These are phyloP conservation scores for Oryzias sinensis DNA, from an alignment of 2,797 vertebrate genomes.

Conservation along the genomic window DNA sequence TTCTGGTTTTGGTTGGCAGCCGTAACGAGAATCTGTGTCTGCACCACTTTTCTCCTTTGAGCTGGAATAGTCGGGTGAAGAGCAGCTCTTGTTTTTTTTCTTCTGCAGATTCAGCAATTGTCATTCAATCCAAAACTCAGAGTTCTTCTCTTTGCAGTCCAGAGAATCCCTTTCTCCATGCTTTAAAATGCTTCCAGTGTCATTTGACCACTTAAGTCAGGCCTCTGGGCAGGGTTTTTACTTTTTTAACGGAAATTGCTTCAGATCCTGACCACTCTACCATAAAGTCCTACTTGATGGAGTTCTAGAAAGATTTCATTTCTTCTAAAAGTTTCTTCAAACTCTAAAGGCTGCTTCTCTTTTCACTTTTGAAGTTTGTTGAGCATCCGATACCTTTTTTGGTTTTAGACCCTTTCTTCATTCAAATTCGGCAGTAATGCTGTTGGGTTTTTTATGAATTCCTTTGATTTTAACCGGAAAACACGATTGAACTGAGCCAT, in stretches of 20 bases:
- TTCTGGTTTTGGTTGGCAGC: not conserved
- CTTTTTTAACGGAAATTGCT: conserved; percentile 7
- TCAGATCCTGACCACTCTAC: conserved; percentile 32
- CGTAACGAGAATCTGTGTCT: conserved; percentile 4
- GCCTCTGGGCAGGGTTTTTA: conserved; percentile 31
- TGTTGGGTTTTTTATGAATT: no score
- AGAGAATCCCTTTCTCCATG: conserved; percentile 48
- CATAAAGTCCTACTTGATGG: conserved; percentile 40
- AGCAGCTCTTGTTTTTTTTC: conserved; percentile 31
- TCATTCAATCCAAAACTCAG: conserved; percentile 36
- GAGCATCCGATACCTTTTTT: conserved; percentile 6
- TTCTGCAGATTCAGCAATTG: conserved; percentile 33
- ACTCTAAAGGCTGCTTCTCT: no score
- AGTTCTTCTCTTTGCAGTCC: conserved; percentile 47
- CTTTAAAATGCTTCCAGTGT: conserved; percentile 42
- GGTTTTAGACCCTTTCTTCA: not conserved
- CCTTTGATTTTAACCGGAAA: no score
- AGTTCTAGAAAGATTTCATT: conserved; percentile 19
- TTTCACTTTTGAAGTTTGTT: conserved; percentile 19
- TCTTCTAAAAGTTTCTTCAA: not conserved
- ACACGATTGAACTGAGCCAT: no score
- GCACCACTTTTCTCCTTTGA: conserved; percentile 14
- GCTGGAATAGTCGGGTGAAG: conserved; percentile 18
- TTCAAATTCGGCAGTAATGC: no score
- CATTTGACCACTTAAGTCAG: conserved; percentile 40